phyloP scores from a whole-genome alignment of 1,140 invertebrate genomes.

The Prorops nasuta region DNA sequence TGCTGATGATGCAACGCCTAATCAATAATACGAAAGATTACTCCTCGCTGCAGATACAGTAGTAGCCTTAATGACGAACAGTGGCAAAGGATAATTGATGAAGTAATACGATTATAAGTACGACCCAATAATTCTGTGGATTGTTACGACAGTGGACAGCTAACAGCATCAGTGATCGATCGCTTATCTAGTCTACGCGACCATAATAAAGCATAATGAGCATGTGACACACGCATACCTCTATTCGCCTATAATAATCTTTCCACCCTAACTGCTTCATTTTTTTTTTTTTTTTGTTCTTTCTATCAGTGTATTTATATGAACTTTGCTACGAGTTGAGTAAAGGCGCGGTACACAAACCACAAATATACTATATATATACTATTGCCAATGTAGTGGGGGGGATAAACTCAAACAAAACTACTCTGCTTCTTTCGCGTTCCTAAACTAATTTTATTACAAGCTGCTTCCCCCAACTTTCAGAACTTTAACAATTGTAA shows the following conservation, averaged over 20 bases:
- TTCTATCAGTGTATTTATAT: no score
- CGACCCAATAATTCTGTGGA: slow-evolving; percentile 22
- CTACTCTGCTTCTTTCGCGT: no score
- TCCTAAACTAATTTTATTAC: no score
- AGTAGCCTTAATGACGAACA: slow-evolving; percentile 27
- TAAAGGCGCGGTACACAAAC: no score
- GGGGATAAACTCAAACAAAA: no score
- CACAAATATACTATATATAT: no score
- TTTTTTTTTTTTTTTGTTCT: no score
- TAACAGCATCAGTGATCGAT: slow-evolving; percentile 18
- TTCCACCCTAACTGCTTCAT: no score
- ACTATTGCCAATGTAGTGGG: no score
- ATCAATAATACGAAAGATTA: slow-evolving; percentile 19
- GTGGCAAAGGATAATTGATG: slow-evolving; percentile 26
- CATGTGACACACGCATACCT: slow-evolving; percentile 1
- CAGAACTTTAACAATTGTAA: no score
- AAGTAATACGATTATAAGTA: slow-evolving; percentile 29
- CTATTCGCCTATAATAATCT: slow-evolving; percentile 3
- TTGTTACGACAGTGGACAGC: slow-evolving; percentile 21
- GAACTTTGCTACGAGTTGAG: no score
- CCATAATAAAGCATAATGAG: slow-evolving; percentile 6
- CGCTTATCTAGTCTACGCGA: slow-evolving; percentile 6
- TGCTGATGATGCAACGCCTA: slow-evolving; percentile 10
- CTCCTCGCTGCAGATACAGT: slow-evolving; percentile 18
- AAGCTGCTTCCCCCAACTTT: no score